A percentile compares a stretch with the other conserved stretches of the same genome.
Conservation (phyloP, 2,888 invertebrate genomes). For the Lymantria dispar region DNA sequence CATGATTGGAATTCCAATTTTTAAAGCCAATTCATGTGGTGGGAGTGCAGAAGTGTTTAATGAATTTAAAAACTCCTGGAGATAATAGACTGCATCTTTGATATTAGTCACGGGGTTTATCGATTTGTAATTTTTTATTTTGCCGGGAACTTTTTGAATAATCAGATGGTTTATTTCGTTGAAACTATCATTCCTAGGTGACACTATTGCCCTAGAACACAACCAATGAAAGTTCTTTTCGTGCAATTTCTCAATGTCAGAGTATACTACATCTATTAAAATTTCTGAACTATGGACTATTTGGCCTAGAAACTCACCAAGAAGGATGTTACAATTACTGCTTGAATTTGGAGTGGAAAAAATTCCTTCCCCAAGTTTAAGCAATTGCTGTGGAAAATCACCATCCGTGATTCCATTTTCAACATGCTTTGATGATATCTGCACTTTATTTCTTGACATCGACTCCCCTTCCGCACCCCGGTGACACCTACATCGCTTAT, state of each 20-base stretch:
- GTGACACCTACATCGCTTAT: too few species aligned
- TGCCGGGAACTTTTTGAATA: constrained; percentile 10
- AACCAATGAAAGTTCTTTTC: constrained; percentile 10
- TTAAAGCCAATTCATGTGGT: background rate
- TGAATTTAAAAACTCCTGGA: background rate
- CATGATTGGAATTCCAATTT: background rate
- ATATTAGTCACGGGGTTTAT: constrained; percentile 32
- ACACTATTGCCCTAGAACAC: constrained; percentile 14
- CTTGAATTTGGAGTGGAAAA: constrained; percentile 18
- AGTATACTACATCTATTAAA: constrained; percentile 11
- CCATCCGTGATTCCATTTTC: constrained; percentile 17
- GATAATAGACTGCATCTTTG: constrained; percentile 29
- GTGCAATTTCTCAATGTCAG: constrained; percentile 8
- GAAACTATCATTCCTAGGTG: constrained; percentile 10
- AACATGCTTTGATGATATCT: constrained; percentile 14
- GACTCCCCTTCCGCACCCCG: too few species aligned
- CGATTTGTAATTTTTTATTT: constrained; percentile 16
- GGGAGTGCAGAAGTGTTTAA: constrained; percentile 6
- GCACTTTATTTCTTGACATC: too few species aligned
- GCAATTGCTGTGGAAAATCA: constrained; percentile 28
- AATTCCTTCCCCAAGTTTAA: constrained; percentile 29
- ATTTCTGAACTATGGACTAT: too few species aligned
- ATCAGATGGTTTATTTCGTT: constrained; percentile 14
- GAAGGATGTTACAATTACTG: constrained; percentile 8
- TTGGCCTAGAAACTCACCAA: constrained; percentile 24